These are phyloP conservation scores for Masticophis lateralis DNA, from an alignment of 2,797 vertebrate genomes.

Conservation along the genomic window DNA sequence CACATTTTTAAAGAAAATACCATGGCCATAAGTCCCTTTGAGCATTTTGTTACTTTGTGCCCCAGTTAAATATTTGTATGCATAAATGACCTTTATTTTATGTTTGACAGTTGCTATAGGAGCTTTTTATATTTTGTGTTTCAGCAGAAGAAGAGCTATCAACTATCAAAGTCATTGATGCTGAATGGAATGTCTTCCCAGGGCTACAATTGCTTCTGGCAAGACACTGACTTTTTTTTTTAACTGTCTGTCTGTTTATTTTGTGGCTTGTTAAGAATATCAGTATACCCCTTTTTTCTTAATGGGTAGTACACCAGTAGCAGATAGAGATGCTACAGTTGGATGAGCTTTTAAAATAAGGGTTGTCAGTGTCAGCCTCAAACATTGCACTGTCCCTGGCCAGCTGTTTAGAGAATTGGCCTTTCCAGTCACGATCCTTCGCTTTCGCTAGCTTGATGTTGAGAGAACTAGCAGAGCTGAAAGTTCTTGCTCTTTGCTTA, in stretches of 20 bases:
- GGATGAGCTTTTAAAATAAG: neutral
- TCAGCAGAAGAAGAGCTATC: constrained; percentile 9
- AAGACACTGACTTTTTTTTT: constrained; percentile 19
- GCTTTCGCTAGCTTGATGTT: neutral
- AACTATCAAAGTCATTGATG: constrained; percentile 17
- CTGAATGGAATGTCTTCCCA: constrained; percentile 21
- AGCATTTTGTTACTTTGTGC: constrained; percentile 24
- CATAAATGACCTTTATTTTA: constrained; percentile 18
- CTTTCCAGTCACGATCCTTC: neutral
- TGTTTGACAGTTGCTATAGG: constrained; percentile 23
- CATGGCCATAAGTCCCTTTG: neutral
- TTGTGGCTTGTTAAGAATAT: neutral
- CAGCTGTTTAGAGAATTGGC: neutral
- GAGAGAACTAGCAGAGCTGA: neutral
- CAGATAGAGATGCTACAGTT: constrained; percentile 1
- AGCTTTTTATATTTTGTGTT: constrained; percentile 28
- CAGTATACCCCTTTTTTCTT: neutral
- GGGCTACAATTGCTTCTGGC: neutral
- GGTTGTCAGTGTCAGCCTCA: neutral
- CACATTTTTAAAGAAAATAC: constrained; percentile 13
- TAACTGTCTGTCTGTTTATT: neutral
- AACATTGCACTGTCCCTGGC: neutral
- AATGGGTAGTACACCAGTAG: neutral
- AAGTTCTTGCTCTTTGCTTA: neutral
- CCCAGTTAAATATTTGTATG: constrained; percentile 39